These are phyloP conservation scores for Solenodon paradoxus DNA, from an alignment of 2,113 vertebrate genomes.

Conservation along the genomic window DNA sequence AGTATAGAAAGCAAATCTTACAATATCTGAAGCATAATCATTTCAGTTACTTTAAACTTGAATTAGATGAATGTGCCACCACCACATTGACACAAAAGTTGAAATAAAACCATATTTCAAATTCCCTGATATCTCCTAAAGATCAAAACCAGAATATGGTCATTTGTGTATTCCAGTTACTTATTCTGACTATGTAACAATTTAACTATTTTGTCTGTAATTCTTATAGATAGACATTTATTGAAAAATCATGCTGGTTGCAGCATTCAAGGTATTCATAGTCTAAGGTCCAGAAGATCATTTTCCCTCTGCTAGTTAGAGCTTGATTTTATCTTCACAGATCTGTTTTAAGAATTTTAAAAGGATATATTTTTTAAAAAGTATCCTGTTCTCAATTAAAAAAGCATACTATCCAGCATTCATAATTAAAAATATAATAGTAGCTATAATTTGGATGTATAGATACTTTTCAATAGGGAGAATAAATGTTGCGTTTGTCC, in stretches of 20 bases:
- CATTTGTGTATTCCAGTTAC: neutral
- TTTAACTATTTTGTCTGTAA: neutral
- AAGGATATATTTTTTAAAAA: neutral
- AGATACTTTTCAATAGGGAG: neutral
- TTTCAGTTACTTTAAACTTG: neutral
- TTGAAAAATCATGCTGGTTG: neutral
- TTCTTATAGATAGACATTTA: neutral
- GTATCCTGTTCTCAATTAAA: neutral
- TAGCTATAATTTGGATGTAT: neutral
- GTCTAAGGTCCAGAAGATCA: neutral
- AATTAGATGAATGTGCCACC: neutral
- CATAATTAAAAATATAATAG: neutral
- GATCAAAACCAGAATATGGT: neutral
- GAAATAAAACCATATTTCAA: neutral
- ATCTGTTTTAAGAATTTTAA: neutral
- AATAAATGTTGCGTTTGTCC: no score
- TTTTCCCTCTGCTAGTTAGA: neutral
- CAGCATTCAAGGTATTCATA: neutral
- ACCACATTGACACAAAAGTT: neutral
- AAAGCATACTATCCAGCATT: neutral
- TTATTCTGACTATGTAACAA: neutral
- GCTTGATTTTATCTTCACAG: neutral
- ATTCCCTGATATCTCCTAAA: neutral
- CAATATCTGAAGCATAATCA: neutral
- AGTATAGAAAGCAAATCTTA: neutral